Conservation (phyloP, 92 coral and sea anemone genomes). For the Heliopora coerulea region DNA sequence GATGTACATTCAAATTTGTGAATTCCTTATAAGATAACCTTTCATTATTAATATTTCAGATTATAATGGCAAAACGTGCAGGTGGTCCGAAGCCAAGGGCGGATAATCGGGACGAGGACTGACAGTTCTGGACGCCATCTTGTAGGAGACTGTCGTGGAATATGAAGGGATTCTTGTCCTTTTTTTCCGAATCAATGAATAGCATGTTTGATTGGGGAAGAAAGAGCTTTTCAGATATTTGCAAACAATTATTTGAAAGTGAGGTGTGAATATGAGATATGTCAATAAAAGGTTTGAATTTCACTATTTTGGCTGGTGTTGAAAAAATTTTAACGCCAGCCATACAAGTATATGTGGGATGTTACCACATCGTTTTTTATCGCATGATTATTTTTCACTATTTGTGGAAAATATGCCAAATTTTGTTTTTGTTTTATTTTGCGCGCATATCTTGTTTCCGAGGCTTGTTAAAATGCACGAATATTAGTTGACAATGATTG, state of each 20-base stretch:
- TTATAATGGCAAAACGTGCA: slow-evolving; percentile 96
- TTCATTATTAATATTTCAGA: slow-evolving; percentile 47
- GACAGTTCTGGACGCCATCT: background rate
- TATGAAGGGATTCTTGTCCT: too few relatives aligned
- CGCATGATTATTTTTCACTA: too few relatives aligned
- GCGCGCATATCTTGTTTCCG: too few relatives aligned
- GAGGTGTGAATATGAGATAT: slow-evolving; percentile 1
- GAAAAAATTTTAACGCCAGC: too few relatives aligned
- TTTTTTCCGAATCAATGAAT: background rate
- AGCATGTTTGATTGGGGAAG: background rate
- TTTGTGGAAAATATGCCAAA: too few relatives aligned
- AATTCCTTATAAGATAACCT: too few relatives aligned
- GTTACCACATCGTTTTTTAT: too few relatives aligned
- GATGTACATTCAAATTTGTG: too few relatives aligned
- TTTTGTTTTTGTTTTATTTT: too few relatives aligned
- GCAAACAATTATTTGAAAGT: background rate
- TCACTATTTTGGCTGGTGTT: background rate
- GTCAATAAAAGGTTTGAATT: background rate
- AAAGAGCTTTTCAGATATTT: background rate
- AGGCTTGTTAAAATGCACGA: too few relatives aligned
- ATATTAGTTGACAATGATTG: too few relatives aligned
- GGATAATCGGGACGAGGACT: slow-evolving; percentile 89
- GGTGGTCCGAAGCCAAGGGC: slow-evolving; percentile 96
- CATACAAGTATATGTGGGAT: too few relatives aligned
- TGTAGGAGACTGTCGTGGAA: background rate